Percentiles rank a stretch among this genome's conserved stretches.
Conservation (phyloP, 2,113 vertebrate species). For the Pteropus alecto region DNA sequence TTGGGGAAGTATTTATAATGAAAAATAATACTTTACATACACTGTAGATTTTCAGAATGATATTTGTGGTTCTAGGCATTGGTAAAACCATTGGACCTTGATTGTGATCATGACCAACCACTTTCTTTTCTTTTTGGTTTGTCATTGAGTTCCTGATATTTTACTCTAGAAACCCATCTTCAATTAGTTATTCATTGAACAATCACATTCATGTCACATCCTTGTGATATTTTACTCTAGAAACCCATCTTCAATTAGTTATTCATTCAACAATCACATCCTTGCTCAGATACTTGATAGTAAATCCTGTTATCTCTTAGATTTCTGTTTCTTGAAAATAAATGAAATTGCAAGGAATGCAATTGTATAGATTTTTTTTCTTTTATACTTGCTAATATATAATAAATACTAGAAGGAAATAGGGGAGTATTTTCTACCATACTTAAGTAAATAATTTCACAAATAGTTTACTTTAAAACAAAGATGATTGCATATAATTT, state of each 20-base stretch:
- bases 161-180: neutral
- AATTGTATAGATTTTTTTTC: neutral
- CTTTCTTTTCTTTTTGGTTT: slow-evolving; percentile 16
- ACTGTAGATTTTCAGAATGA: neutral
- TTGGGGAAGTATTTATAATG: neutral
- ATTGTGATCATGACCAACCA: neutral
- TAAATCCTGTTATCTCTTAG: neutral
- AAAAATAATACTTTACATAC: neutral
- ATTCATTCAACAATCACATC: neutral
- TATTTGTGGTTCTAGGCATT: neutral
- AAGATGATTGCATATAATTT: neutral
- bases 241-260: neutral
- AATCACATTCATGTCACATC: neutral
- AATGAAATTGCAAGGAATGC: neutral
- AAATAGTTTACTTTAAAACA: neutral
- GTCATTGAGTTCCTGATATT: neutral
- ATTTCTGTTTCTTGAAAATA: neutral
- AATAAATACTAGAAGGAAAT: neutral
- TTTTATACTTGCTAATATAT: neutral
- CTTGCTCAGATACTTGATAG: neutral
- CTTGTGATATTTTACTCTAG: neutral
- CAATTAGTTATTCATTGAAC: neutral
- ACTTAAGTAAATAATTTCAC: neutral
- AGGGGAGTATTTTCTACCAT: neutral
- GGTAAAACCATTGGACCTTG: neutral